phyloP scores from a whole-genome alignment of 2,113 vertebrate species.

The Elgaria multicarinata region DNA sequence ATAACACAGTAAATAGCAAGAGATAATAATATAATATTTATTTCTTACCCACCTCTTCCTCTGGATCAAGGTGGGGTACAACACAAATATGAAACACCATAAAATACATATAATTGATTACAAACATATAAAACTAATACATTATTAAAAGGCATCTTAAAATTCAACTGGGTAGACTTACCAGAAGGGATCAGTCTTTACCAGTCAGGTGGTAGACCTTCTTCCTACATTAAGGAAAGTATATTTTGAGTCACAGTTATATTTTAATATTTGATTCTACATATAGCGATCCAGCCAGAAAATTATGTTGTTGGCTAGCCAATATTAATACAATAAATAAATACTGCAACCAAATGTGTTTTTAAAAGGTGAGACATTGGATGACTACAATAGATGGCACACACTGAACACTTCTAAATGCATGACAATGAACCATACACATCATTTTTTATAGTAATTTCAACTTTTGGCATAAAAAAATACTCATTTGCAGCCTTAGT shows the following conservation, averaged over 20 bases:
- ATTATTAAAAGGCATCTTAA: too few relatives aligned
- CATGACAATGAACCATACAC: neutral
- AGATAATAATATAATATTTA: too few relatives aligned
- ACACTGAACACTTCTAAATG: neutral
- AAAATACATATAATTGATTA: too few relatives aligned
- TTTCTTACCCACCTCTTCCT: too few relatives aligned
- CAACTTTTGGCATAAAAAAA: neutral
- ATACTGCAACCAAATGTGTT: neutral
- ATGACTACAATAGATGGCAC: accelerated
- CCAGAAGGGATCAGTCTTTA: too few relatives aligned
- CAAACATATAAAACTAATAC: too few relatives aligned
- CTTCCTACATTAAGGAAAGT: neutral
- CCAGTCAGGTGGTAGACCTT: neutral
- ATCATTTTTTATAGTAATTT: neutral
- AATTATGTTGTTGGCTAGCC: neutral
- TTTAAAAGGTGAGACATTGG: neutral
- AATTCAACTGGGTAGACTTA: too few relatives aligned
- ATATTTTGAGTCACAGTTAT: neutral
- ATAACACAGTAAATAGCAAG: too few relatives aligned
- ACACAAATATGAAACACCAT: too few relatives aligned
- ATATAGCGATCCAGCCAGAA: neutral
- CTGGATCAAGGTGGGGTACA: too few relatives aligned
- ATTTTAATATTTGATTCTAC: too few relatives aligned
- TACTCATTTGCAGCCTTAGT: neutral
- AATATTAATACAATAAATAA: neutral